A percentile compares a stretch with the other conserved stretches of the same genome.
Evolutionary conservation across 2,113 vertebrate genomes (phyloP).

Genomic region (Coracopsis vasa): DNA sequence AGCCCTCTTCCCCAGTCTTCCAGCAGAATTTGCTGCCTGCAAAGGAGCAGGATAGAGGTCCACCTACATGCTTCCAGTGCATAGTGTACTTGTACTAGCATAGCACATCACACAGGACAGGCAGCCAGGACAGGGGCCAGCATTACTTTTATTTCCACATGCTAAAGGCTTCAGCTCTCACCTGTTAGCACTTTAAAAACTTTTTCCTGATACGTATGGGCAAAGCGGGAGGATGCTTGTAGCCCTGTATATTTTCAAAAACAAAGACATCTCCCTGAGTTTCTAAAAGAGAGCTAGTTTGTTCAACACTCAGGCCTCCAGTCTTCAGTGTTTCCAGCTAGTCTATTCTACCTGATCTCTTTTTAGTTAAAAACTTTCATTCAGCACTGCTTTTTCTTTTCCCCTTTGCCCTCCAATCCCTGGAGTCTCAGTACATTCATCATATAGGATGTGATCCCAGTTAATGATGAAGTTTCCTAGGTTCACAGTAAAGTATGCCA

Average conservation of each 20-base stretch:
- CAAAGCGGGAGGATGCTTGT: not conserved
- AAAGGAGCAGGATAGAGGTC: not conserved
- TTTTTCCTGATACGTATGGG: not conserved
- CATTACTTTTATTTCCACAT: not conserved
- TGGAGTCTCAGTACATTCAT: not conserved
- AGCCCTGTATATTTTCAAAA: not conserved
- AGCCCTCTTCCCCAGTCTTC: not conserved
- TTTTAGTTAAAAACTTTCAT: not conserved
- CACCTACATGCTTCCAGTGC: not conserved
- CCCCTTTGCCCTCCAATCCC: not conserved
- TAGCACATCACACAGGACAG: fast-evolving
- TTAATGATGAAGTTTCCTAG: not conserved
- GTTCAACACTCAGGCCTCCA: not conserved
- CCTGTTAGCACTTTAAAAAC: too few species aligned
- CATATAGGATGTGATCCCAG: not conserved
- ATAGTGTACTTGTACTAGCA: fast-evolving
- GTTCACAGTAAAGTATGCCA: not conserved
- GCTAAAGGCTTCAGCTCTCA: not conserved
- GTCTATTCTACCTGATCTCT: not conserved
- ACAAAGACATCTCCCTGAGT: fast-evolving
- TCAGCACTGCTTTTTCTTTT: not conserved
- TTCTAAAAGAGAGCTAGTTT: not conserved
- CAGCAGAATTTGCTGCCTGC: not conserved
- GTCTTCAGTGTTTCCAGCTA: not conserved
- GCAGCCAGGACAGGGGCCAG: not conserved